Base-by-base conservation (phyloP, 53 echinoderm and acorn worm species). In the Paracentrotus lividus region DNA sequence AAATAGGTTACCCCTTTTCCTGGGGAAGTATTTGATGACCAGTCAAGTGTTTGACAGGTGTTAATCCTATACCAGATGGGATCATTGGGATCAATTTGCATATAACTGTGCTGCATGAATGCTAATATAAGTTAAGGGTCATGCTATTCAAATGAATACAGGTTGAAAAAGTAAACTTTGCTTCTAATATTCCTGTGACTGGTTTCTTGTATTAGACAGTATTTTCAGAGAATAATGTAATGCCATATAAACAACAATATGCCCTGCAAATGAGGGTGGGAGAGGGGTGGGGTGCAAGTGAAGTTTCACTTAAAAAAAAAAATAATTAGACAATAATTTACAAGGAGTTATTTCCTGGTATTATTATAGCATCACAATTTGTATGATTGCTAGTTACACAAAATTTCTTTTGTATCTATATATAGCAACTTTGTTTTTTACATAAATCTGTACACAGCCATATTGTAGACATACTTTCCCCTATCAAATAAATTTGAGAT, bases 1-100 rank as follows among this genome's bases (percentile, higher is more conserved):
- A 42, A 77, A 77, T 32, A 26, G 23, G 24, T 77, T 77, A 77
- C 4, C 42, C 43, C 43, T 2, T 21, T 77, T 42, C 20, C 32
- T 31, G 5, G 21, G 43, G 7, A 26, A 45, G 81, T 45, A 8
- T 44, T 12, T 78, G 69, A 69, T 69, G 78, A 45, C n/a, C 36
- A 36, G n/a, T 45, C n/a, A 86, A 86, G 26, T 54, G 34, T 52
- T 86, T 4, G 26, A 56, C 86, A 86, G 86, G 86, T 64, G 59
- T 40, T 64, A 89, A 89, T 89, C 89, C 89, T 40, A 49, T 88
- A 18, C 36, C 40, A 29, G 88, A 51, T 43, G 40, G n/a, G 42
- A 1, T 89, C 65, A 2, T 89, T 58, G 89, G 89, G 89, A 58
- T 40, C 89, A 89, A 61, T 89, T 89, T 89, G 89, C 89, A 89